Base-by-base conservation (phyloP, 2,888 invertebrate genomes). In the Pristionchus entomophagus region DNA sequence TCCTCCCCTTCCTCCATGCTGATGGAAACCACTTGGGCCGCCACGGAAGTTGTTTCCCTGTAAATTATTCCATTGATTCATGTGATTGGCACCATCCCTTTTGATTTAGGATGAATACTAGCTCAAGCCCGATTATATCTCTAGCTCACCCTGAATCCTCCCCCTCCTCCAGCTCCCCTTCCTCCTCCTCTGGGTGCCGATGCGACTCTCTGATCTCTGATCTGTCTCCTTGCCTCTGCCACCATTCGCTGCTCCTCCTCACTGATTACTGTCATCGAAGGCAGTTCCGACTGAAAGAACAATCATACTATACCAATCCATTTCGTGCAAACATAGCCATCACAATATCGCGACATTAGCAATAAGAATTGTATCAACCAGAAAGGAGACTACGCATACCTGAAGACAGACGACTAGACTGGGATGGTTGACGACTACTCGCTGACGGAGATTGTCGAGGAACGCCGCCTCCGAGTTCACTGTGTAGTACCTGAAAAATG, bases 381-480 rank as follows among this genome's bases (percentile, higher is more conserved):
- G 5, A 6, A 22, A 35, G 53, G 19, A 38, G 19, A 29, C 5
- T 4, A 10, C 0, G 35, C 19, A 0, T 56, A 85, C 85, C 77
- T 85, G 85, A 5, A 85, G 85, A 85, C 85, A 85, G 56, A 85
- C 32, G 41, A 85, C 35, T 14, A 85, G 10, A 56, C 87, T 88
- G 2, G 92, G 92, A 86, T 90, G 89, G 84, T 91, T 90, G 32
- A 89, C 87, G 59, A 93, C 89, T 8, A 91, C 88, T 32, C 91
- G 88, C 73, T 92, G 93, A 4, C 92, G 86, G 22, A 91, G 88
- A 87, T 91, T 90, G 32, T 91, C 92, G 84, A 93, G 87, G 82
- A 93, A 87, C 3, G 88, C 90, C 45, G 87, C 89, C 32, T 90
- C 89, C 0, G 89, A 53, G 65, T 91, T 87, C 32, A 93, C 88